Conservation (phyloP, 2,888 invertebrate species). For the Labia minor region DNA sequence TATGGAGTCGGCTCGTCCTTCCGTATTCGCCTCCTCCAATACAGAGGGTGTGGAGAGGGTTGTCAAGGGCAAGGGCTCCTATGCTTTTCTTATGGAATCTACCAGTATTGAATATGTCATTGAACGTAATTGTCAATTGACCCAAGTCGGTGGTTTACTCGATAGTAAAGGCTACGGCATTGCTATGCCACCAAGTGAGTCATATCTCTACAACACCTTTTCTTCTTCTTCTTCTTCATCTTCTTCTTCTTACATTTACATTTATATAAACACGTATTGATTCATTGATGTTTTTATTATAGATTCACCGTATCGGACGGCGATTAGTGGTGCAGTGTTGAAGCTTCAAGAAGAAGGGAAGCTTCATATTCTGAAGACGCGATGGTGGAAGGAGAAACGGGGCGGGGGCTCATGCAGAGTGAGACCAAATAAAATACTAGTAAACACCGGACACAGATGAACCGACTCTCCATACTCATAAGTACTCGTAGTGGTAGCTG, state of each 20-base stretch:
- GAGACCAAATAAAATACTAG: conserved; percentile 16
- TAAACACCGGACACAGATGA: conserved; percentile 9
- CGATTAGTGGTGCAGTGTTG: conserved; percentile 86
- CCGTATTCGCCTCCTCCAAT: conserved; percentile 76
- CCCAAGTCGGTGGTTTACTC: conserved; percentile 81
- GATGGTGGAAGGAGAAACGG: conserved; percentile 95
- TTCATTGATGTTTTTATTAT: conserved; percentile 29
- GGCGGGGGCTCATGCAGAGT: conserved; percentile 69
- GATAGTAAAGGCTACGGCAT: conserved; percentile 95
- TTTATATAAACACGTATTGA: too few relatives aligned
- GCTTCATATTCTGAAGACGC: conserved; percentile 82
- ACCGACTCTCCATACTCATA: conserved; percentile 4
- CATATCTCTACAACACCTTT: not conserved
- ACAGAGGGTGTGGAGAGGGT: conserved; percentile 86
- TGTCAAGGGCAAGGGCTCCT: conserved; percentile 68
- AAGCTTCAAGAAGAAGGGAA: conserved; percentile 93
- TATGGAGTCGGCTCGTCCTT: conserved; percentile 80
- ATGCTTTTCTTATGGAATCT: conserved; percentile 96
- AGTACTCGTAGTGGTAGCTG: not conserved
- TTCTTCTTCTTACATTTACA: not conserved
- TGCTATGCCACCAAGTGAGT: conserved; percentile 81
- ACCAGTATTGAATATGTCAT: conserved; percentile 91
- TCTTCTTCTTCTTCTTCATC: not conserved
- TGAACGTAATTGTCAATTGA: conserved; percentile 79
- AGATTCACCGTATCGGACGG: conserved; percentile 90